Base-by-base conservation (phyloP, 2,113 vertebrate species). In the Geothlypis trichas region DNA sequence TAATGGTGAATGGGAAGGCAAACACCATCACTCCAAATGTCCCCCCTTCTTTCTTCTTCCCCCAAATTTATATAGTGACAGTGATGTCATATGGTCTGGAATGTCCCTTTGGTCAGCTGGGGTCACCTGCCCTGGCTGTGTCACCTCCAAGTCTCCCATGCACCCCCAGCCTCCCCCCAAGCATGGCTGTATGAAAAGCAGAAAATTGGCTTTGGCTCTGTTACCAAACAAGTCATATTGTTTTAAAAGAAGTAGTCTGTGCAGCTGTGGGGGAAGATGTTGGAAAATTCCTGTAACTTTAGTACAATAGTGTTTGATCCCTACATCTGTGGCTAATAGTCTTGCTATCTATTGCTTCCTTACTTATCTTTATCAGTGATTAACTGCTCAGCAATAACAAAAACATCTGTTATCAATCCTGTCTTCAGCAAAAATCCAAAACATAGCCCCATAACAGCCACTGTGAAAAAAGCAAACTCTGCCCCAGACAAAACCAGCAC, bases 161-260 rank as follows among this genome's bases (percentile, higher is more conserved):
- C 15, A 24, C 8, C 52, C 52, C 26, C 51, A 52, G 27, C 49
- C 1, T 16, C 15, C 12, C 11, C 9, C 1, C 31, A 31, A 49
- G 26, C 1, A 1, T 31, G 31, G 31, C 35, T 0, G 1, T 31
- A 31, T 0, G 1, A 51, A 42, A 80, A 73, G 66, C 26, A 65
- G 51, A 35, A 42, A 37, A 14, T 42, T 42, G 3, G 26, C 5
- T 35, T 65, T 42, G 13, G 26, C 31, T 28, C 39, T 69, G 33
- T 49, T 49, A 35, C 19, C 42, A 42, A 49, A 35, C 42, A 58
- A 41, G 30, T 49, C 49, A 10, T 1, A 15, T 24, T 30, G 28
- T 66, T 85, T 67, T 20, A 2, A 46, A 62, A 55, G 5, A 75
- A 26, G 7, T n/a, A 30, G 17, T 58, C 31, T 35, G 1, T 42